Conservation (phyloP, 2,113 vertebrate genomes). For the Gnathonemus echidnorhynchus region DNA sequence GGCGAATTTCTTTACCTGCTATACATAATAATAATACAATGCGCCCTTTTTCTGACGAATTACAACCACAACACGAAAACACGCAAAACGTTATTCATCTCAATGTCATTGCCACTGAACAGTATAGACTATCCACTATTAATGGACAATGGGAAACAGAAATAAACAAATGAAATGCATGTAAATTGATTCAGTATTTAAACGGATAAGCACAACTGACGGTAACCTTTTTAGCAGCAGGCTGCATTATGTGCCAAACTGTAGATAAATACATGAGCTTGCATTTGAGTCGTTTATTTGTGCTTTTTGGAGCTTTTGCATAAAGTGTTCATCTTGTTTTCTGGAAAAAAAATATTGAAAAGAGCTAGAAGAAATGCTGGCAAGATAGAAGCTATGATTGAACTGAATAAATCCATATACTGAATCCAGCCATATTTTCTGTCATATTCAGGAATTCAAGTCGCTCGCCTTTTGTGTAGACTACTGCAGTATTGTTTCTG, state of each 20-base stretch:
- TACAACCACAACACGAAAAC: slow-evolving; percentile 33
- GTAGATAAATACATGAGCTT: not conserved
- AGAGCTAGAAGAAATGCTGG: not conserved
- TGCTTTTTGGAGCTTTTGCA: not conserved
- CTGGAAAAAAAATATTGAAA: not conserved
- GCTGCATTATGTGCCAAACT: not conserved
- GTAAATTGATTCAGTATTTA: not conserved
- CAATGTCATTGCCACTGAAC: slow-evolving; percentile 41
- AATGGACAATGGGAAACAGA: slow-evolving; percentile 33
- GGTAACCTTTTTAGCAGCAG: not conserved
- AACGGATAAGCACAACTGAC: not conserved
- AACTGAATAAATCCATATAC: not conserved
- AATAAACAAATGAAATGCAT: not conserved
- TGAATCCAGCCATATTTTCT: not conserved
- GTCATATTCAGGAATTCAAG: not conserved
- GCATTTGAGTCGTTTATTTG: not conserved
- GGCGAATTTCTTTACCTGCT: slow-evolving; percentile 47
- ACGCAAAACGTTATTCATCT: slow-evolving; percentile 41
- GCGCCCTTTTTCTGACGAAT: slow-evolving; percentile 42
- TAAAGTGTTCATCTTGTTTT: not conserved
- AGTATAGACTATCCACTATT: slow-evolving; percentile 41
- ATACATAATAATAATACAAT: slow-evolving; percentile 38
- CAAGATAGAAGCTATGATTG: not conserved
- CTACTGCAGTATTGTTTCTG: not conserved
- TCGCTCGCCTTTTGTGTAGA: not conserved